Conservation (phyloP, 2,797 vertebrate genomes). For the Allobates femoralis region DNA sequence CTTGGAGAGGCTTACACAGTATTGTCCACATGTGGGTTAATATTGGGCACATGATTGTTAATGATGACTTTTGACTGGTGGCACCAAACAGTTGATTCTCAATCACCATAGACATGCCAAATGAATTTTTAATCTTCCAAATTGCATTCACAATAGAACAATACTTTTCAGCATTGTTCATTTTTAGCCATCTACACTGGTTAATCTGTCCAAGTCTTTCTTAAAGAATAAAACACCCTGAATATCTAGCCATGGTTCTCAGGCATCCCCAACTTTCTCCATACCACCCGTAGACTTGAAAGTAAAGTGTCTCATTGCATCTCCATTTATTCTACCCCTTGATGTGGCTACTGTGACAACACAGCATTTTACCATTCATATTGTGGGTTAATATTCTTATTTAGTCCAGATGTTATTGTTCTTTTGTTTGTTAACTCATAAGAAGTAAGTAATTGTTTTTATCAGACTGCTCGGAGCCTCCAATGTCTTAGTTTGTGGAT, state of each 20-base stretch:
- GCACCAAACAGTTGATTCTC: neutral
- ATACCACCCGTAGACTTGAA: neutral
- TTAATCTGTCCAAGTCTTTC: neutral
- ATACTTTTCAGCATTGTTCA: neutral
- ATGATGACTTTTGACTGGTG: neutral
- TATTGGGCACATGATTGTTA: neutral
- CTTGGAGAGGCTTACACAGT: neutral
- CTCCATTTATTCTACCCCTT: neutral
- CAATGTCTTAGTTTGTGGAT: too few species aligned
- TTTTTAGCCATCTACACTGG: neutral
- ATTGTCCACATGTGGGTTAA: neutral
- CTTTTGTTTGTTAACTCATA: too few species aligned
- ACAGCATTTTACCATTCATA: too few species aligned
- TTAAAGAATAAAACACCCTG: neutral
- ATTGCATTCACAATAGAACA: neutral
- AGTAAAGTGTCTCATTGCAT: neutral
- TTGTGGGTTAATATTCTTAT: too few species aligned
- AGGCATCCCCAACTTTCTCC: neutral
- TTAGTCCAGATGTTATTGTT: too few species aligned
- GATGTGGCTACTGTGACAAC: neutral
- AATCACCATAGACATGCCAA: neutral
- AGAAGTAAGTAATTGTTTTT: too few species aligned
- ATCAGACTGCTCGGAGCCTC: too few species aligned
- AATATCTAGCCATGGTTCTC: neutral
- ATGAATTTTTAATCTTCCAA: neutral